These are phyloP conservation scores for Dioctria linearis DNA, from an alignment of 2,888 invertebrate genomes.

Conservation along the genomic window DNA sequence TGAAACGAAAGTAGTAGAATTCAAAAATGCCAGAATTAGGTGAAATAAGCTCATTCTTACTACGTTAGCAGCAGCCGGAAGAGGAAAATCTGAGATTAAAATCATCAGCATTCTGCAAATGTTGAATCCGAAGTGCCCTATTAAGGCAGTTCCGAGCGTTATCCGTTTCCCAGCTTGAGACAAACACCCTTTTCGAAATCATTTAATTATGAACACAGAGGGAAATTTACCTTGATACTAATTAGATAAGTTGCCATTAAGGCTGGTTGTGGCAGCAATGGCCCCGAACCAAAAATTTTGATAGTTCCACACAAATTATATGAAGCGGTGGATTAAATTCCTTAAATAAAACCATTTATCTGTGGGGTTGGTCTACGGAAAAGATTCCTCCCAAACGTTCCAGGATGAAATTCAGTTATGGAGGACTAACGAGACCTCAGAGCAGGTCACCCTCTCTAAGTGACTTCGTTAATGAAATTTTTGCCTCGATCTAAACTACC, in stretches of 20 bases:
- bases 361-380: slow-evolving; percentile 6
- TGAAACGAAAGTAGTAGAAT: slow-evolving; percentile 4
- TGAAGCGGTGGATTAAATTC: slow-evolving; percentile 44
- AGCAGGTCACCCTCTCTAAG: slow-evolving; percentile 45
- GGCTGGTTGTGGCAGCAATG: neutral
- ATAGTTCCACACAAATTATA: slow-evolving; percentile 39
- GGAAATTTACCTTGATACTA: slow-evolving; percentile 34
- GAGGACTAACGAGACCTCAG: slow-evolving; percentile 35
- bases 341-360: slow-evolving; percentile 38
- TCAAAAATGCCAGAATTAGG: slow-evolving; percentile 16
- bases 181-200: slow-evolving; percentile 31
- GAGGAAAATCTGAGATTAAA: slow-evolving; percentile 15
- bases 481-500: slow-evolving; percentile 46
- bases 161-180: slow-evolving; percentile 4
- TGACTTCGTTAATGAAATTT: slow-evolving; percentile 53
- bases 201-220: slow-evolving; percentile 20
- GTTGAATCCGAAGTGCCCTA: slow-evolving; percentile 38
- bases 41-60: neutral
- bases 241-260: slow-evolving; percentile 32
- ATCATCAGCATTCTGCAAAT: slow-evolving; percentile 29
- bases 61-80: neutral
- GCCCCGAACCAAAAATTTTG: slow-evolving; percentile 34
- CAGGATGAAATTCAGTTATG: slow-evolving; percentile 42
- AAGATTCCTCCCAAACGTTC: slow-evolving; percentile 34
- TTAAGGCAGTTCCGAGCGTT: slow-evolving; percentile 19